These are phyloP conservation scores for Equus quagga DNA, from an alignment of 2,113 vertebrate genomes.

Conservation along the genomic window DNA sequence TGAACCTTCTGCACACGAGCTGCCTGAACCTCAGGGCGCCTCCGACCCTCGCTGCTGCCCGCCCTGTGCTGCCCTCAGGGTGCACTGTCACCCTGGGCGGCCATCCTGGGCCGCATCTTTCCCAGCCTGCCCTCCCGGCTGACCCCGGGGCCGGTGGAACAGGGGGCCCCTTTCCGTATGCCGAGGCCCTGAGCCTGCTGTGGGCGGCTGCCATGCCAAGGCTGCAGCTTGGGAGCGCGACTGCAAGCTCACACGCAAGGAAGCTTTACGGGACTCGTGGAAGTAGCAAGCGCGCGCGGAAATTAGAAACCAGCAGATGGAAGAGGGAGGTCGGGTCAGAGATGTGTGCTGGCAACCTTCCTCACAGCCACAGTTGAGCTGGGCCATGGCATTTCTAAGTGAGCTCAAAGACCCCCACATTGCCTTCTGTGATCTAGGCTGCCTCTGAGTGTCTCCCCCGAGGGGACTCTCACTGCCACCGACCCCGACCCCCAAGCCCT, in stretches of 20 bases:
- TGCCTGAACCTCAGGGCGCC: no score
- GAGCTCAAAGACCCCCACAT: not conserved
- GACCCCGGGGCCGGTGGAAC: not conserved
- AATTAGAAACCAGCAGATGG: not conserved
- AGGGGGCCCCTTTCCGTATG: not conserved
- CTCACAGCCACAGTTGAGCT: not conserved
- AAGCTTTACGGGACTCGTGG: not conserved
- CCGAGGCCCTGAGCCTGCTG: not conserved
- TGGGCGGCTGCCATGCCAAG: no score
- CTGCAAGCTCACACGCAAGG: not conserved
- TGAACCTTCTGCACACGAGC: not conserved
- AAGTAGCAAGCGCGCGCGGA: not conserved
- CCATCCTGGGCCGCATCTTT: not conserved
- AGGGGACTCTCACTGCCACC: not conserved
- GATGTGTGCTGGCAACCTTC: not conserved
- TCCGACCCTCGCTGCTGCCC: not conserved
- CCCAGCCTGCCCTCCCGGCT: not conserved
- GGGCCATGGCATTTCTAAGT: not conserved
- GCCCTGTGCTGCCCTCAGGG: not conserved
- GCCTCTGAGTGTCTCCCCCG: not conserved
- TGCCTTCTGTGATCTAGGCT: not conserved
- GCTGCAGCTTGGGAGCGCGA: not conserved
- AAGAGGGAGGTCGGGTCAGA: not conserved
- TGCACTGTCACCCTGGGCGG: not conserved
- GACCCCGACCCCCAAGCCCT: not conserved